Base-by-base conservation (phyloP, 2,888 invertebrate genomes). In the Platynereis dumerilii region DNA sequence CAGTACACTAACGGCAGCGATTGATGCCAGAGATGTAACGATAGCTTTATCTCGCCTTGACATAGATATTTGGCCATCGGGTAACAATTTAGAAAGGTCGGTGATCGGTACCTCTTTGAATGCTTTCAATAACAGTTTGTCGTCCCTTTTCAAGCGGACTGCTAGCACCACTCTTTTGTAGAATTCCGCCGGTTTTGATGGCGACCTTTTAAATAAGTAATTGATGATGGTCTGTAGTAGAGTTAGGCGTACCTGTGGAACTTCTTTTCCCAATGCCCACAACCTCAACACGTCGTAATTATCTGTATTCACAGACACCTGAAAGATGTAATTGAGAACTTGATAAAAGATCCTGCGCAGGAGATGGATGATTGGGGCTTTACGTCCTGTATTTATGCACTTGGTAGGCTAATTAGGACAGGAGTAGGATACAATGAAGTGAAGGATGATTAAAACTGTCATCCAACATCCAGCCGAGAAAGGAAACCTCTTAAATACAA, bases 121-220 rank as follows among this genome's bases (percentile, higher is more conserved):
- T 17, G 77, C 76, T 69, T 83, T 83, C 48, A 83, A 69, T 56
- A 77, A 71, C n/a, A 83, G 78, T 71, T 80, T 81, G 59, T 78
- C 76, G 62, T 83, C 81, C 45, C 73, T 75, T 71, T 81, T 82
- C 45, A 80, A 72, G 12, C 83, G 69, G 2, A 81, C 72, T 12
- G 82, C 82, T 2, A 81, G 75, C 24, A 83, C 77, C 3, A 83
- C 79, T 59, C 83, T 72, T 66, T 82, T 82, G 76, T 80, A 83
- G 66, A 76, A 80, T 54, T 76, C 73, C 29, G 68, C 58, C 2
- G 72, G 72, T 34, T 66, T 45, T 3, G 71, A 64, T 10, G 48
- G 45, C 10, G 65, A 55, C n/a, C 66, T 52, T 2, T 62, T 48
- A 7, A 65, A 58, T 3, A 72, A 22, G 3, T 27, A 53, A n/a